Evolutionary conservation across 2,888 invertebrate genomes (phyloP), one percentile per base, ranked within the genome.

Genomic region (Athrips mouffetella): DNA sequence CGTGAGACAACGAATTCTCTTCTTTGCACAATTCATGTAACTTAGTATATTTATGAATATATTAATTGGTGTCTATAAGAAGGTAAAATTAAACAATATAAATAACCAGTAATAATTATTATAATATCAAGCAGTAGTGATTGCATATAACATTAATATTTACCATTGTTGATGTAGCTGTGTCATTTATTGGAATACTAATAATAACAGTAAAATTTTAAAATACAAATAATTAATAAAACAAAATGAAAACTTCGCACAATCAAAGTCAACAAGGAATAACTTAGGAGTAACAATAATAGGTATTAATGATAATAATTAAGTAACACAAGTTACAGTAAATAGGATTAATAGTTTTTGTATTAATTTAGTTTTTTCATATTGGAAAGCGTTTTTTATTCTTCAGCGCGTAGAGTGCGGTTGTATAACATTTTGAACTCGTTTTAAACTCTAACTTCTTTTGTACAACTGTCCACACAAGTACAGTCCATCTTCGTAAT

Each of bases 61-160:
- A 62, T 25, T 86, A 82, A 83, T 87, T 76, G 85, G 82, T 88
- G 87, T 86, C 85, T 86, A 79, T 85, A 82, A 78, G 69, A 65
- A 58, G 65, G 63, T 69, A 71, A 62, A 60, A 63, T 31, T 29
- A 68, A 68, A 65, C 60, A 63, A 49, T 65, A 64, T 42, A 30
- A 31, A 44, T 31, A 44, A 44, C 31, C 30, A 30, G 25, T 40
- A 40, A 27, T 31, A 31, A 44, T 30, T 21, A 44, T 30, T 31
- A 42, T 31, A 71, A 69, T 65, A 65, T 66, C 63, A 67, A 68
- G 48, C 66, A 62, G 76, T 80, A 80, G 81, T 66, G 62, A 69
- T 70, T 45, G 70, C 67, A 67, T 74, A 64, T 65, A 55, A 30
- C 44, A 46, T 46, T 57, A 57, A 54, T 64, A 61, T 65, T 25